Percentiles rank a stretch among this genome's conserved stretches.
Conservation (phyloP, 2,888 invertebrate species). For the Melanotus villosus region DNA sequence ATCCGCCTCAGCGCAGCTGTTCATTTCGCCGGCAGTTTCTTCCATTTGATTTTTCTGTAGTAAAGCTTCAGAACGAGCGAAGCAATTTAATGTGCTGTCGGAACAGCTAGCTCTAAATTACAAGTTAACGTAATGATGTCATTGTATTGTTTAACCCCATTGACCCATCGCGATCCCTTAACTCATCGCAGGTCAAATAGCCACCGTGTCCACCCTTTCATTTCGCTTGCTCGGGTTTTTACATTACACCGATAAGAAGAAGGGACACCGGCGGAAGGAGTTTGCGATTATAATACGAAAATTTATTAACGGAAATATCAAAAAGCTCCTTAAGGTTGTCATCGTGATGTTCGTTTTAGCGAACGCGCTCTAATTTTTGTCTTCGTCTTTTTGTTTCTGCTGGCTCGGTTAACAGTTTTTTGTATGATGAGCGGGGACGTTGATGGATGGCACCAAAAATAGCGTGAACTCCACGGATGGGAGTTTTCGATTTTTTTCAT, state of each 20-base stretch:
- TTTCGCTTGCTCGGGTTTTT: background rate
- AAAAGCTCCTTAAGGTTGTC: background rate
- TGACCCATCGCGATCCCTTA: constrained; percentile 24
- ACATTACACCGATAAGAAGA: too few species aligned
- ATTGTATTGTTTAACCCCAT: constrained; percentile 34
- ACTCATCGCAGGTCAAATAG: constrained; percentile 5
- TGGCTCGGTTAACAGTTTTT: constrained; percentile 20
- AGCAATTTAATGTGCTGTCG: constrained; percentile 19
- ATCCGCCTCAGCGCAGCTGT: background rate
- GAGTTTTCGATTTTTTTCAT: constrained; percentile 16
- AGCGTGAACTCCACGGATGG: constrained; percentile 1
- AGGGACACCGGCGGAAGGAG: too few species aligned
- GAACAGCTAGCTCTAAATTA: constrained; percentile 20
- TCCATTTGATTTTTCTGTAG: constrained; percentile 5
- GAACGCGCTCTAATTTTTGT: constrained; percentile 15
- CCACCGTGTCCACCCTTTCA: background rate
- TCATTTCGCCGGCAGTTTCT: constrained; percentile 5
- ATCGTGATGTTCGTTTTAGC: background rate
- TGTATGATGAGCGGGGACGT: constrained; percentile 27
- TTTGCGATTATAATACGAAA: background rate
- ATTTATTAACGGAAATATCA: background rate
- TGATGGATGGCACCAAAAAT: constrained; percentile 32
- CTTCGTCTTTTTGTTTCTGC: constrained; percentile 25
- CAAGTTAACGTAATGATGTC: constrained; percentile 33
- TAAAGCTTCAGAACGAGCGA: background rate